phyloP scores from a whole-genome alignment of 2,888 invertebrate genomes.

The Scaeva pyrastri region DNA sequence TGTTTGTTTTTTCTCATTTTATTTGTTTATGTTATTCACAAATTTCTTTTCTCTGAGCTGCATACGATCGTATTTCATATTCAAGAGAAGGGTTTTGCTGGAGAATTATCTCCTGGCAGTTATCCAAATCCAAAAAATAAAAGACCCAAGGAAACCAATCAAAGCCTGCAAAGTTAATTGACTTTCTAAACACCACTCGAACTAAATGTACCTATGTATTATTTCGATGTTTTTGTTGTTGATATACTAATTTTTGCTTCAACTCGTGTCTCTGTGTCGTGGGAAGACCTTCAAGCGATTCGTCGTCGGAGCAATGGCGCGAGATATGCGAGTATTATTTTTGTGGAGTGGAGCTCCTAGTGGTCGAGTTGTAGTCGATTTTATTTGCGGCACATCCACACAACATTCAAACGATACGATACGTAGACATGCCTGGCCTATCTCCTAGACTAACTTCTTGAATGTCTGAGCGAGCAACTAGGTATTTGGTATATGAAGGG shows the following conservation, averaged over 20 bases:
- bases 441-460: not conserved
- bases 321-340: not conserved
- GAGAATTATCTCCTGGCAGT: constrained; percentile 45
- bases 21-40: constrained; percentile 34
- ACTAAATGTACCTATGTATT: not conserved
- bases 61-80: no score
- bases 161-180: constrained; percentile 47
- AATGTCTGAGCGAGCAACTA: constrained; percentile 12
- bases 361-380: not conserved
- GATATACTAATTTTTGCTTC: not conserved
- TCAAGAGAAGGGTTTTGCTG: not conserved
- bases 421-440: not conserved
- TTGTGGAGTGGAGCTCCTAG: constrained; percentile 6
- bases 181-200: constrained; percentile 26
- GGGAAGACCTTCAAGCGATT: constrained; percentile 67
- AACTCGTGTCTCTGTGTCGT: not conserved
- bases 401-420: not conserved
- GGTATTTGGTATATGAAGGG: not conserved
- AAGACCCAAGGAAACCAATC: constrained; percentile 47
- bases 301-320: not conserved
- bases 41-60: constrained; percentile 19
- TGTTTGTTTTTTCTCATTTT: constrained; percentile 3
- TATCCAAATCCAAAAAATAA: constrained; percentile 35
- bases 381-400: constrained; percentile 8
- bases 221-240: not conserved